A percentile compares a stretch with the other conserved stretches of the same genome.
Evolutionary conservation across 2,113 vertebrate species (phyloP).

Genomic region (Hassar affinis): DNA sequence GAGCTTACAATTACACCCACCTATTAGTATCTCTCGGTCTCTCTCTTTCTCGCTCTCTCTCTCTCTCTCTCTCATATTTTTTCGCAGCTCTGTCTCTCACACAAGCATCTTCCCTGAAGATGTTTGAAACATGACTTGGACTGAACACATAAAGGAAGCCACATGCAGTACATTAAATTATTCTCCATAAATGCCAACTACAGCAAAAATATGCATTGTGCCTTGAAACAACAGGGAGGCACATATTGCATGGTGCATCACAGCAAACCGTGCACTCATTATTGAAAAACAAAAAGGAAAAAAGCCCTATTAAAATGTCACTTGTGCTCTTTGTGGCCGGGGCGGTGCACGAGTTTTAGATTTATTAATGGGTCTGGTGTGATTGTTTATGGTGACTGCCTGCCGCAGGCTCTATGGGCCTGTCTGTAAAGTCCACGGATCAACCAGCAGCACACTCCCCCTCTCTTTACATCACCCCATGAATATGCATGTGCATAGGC

Average conservation of each 20-base stretch:
- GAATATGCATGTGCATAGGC: conserved; percentile 53
- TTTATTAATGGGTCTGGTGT: conserved; percentile 57
- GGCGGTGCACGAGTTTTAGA: conserved; percentile 46
- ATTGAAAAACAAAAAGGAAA: conserved; percentile 59
- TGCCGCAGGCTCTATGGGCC: conserved; percentile 52
- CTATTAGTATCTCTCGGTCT: background rate
- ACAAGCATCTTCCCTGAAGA: conserved; percentile 27
- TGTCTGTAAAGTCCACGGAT: conserved; percentile 55
- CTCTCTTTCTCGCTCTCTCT: background rate
- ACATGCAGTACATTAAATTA: conserved; percentile 47
- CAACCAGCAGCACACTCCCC: conserved; percentile 29
- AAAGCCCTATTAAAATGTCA: conserved; percentile 60
- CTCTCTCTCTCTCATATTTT: background rate
- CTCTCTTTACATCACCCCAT: conserved; percentile 50
- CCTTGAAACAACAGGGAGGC: conserved; percentile 46
- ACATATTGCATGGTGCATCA: conserved; percentile 32
- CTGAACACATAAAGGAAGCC: conserved; percentile 39
- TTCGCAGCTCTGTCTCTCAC: background rate
- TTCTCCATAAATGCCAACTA: conserved; percentile 54
- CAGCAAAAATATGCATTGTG: conserved; percentile 54
- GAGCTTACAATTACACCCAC: background rate
- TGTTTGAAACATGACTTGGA: conserved; percentile 33
- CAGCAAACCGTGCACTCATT: conserved; percentile 51
- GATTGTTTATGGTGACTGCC: conserved; percentile 56
- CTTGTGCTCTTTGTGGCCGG: conserved; percentile 49